Conservation (phyloP, 23 tunicate species). For the Corella eumyota region DNA sequence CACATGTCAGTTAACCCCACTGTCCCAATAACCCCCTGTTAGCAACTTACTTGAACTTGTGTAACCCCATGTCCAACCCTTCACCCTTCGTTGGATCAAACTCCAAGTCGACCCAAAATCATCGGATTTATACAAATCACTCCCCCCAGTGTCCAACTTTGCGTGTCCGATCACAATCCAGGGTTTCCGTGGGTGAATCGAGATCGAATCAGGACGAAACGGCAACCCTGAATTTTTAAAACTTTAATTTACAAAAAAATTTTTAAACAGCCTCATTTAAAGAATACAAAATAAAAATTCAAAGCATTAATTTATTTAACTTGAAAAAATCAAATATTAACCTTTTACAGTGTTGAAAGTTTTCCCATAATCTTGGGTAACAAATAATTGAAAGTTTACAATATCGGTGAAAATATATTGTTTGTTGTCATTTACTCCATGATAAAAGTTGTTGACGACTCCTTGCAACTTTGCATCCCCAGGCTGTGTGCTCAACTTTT, state of each 20-base stretch:
- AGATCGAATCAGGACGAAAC: constrained; percentile 32
- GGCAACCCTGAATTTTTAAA: too few relatives aligned
- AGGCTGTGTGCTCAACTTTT: too few relatives aligned
- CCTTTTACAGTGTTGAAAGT: neutral
- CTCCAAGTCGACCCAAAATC: constrained; percentile 63
- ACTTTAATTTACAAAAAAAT: too few relatives aligned
- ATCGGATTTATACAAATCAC: constrained; percentile 35
- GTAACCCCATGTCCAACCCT: constrained; percentile 36
- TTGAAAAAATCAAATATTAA: too few relatives aligned
- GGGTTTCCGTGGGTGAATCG: constrained; percentile 29
- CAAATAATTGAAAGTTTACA: constrained; percentile 6
- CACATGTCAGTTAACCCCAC: too few relatives aligned
- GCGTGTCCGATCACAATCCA: constrained; percentile 48
- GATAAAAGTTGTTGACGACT: constrained; percentile 30
- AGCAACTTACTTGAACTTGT: neutral
- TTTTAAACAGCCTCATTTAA: too few relatives aligned
- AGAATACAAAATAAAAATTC: too few relatives aligned
- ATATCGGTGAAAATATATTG: constrained; percentile 41
- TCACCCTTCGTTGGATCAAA: constrained; percentile 29
- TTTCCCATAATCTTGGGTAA: constrained; percentile 39
- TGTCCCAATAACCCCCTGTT: neutral
- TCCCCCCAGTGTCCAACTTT: constrained; percentile 10
- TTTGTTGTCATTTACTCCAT: constrained; percentile 27
- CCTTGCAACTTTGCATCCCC: neutral
- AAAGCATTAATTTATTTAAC: too few relatives aligned